Conservation (phyloP, 2,113 vertebrate genomes). For the Ramphastos sulfuratus region DNA sequence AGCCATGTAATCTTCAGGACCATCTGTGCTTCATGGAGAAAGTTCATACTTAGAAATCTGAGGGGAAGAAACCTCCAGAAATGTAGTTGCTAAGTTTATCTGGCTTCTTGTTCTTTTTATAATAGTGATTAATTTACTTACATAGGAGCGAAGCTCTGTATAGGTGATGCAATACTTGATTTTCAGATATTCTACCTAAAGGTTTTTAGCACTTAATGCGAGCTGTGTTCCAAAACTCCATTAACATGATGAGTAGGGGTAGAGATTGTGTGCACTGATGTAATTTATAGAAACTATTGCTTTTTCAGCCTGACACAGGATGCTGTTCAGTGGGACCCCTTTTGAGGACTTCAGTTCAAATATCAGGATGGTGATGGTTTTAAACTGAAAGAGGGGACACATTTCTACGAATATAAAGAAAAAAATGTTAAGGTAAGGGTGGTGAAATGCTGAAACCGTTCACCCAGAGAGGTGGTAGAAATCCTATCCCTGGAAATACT, state of each 20-base stretch:
- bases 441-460: too few relatives aligned
- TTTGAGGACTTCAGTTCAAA: neutral
- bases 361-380: neutral
- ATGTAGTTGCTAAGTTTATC: conserved; percentile 6
- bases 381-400: too few relatives aligned
- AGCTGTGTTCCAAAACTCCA: neutral
- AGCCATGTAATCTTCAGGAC: neutral
- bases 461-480: too few relatives aligned
- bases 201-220: conserved; percentile 38
- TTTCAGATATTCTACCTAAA: conserved; percentile 44
- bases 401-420: too few relatives aligned
- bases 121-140: conserved; percentile 20
- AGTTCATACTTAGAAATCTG: neutral
- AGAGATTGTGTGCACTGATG: accelerated
- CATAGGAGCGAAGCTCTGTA: neutral
- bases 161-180: conserved; percentile 16
- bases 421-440: too few relatives aligned
- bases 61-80: neutral
- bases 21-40: neutral
- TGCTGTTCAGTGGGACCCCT: neutral
- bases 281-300: neutral
- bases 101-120: neutral
- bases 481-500: too few relatives aligned
- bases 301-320: conserved; percentile 12
- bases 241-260: neutral